phyloP scores from a whole-genome alignment of 1,140 invertebrate genomes.

The Platorchestia sp. region DNA sequence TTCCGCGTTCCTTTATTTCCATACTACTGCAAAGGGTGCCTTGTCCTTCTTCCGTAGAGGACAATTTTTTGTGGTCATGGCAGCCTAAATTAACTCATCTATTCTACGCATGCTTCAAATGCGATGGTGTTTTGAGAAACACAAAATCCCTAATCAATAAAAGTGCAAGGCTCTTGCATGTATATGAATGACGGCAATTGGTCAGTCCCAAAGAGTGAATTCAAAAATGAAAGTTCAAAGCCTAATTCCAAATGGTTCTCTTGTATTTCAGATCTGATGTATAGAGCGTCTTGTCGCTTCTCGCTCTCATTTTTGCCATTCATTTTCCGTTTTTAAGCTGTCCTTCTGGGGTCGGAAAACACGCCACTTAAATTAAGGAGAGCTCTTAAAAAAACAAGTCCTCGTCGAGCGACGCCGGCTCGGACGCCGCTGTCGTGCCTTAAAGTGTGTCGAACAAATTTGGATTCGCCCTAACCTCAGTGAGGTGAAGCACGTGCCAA shows the following conservation, averaged over 20 bases:
- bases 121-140: too few relatives aligned
- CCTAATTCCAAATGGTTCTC: neutral
- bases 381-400: neutral
- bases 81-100: too few relatives aligned
- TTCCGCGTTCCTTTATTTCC: too few relatives aligned
- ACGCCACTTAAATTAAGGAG: conserved; percentile 7
- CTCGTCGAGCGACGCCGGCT: neutral
- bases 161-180: neutral
- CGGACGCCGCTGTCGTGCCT: neutral
- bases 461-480: neutral
- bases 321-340: neutral
- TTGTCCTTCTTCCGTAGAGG: too few relatives aligned
- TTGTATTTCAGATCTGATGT: neutral
- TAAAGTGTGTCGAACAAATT: neutral
- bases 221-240: neutral
- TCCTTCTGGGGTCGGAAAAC: conserved; percentile 5
- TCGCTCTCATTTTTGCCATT: neutral
- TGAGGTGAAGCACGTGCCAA: neutral
- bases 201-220: neutral
- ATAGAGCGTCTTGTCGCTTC: neutral
- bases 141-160: too few relatives aligned
- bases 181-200: neutral
- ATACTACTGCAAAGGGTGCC: too few relatives aligned
- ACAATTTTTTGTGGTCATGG: too few relatives aligned
- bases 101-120: too few relatives aligned